phyloP scores from a whole-genome alignment of 2,113 vertebrate species.

The Tylochromis polylepis region DNA sequence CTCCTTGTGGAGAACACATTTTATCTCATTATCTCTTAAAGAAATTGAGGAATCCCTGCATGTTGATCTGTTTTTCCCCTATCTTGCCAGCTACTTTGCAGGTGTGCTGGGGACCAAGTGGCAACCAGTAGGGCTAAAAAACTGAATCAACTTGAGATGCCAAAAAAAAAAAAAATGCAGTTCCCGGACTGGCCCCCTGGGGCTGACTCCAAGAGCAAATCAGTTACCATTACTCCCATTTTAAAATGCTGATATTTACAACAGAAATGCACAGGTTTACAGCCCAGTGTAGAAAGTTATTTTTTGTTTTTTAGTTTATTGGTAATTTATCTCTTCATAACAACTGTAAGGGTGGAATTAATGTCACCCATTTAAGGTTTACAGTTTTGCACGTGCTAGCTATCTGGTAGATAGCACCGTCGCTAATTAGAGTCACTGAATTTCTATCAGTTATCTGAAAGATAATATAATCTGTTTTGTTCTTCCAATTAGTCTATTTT shows the following conservation, averaged over 20 bases:
- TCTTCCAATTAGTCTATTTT: neutral
- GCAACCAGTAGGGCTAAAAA: fast-evolving
- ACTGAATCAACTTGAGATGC: too few relatives aligned
- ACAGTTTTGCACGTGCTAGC: neutral
- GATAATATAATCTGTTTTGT: neutral
- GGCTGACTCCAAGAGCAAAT: neutral
- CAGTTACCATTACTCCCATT: neutral
- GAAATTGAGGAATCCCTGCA: neutral
- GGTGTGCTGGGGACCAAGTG: neutral
- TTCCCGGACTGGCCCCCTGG: neutral
- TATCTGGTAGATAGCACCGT: neutral
- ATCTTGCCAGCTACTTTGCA: neutral
- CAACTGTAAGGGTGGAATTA: neutral
- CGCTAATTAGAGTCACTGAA: neutral
- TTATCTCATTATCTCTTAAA: neutral
- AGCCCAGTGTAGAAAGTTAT: neutral
- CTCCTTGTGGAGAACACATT: neutral
- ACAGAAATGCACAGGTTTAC: neutral
- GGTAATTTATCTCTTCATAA: neutral
- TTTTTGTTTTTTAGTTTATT: neutral
- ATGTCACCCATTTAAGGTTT: neutral
- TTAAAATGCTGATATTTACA: neutral
- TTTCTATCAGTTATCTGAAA: neutral
- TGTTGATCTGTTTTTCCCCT: neutral
- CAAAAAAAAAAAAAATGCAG: neutral